phyloP scores from a whole-genome alignment of 1,140 invertebrate genomes.

The Euglossa dilemma region DNA sequence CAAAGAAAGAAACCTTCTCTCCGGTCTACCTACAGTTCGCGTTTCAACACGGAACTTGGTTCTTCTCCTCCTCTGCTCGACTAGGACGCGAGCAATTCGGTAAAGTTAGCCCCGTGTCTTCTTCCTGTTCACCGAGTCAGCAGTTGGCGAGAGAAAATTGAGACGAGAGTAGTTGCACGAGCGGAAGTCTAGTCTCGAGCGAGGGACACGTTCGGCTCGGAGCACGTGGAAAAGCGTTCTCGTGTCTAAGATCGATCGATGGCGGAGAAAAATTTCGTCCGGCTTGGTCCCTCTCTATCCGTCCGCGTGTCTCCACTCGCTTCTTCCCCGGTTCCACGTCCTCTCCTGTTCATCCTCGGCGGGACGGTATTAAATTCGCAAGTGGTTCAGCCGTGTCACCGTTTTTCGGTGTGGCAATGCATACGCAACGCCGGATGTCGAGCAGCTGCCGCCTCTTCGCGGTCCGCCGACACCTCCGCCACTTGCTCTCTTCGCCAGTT shows the following conservation, averaged over 20 bases:
- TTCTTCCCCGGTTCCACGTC: neutral
- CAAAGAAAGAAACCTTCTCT: neutral
- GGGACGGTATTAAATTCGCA: slow-evolving; percentile 63
- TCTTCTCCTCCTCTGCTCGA: neutral
- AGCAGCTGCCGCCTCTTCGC: neutral
- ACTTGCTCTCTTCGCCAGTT: neutral
- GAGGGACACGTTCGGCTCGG: neutral
- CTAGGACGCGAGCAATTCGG: neutral
- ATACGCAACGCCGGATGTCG: slow-evolving; percentile 50
- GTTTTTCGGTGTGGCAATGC: slow-evolving; percentile 56
- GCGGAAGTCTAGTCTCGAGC: neutral
- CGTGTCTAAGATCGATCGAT: neutral
- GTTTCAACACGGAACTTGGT: neutral
- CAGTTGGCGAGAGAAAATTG: slow-evolving; percentile 5
- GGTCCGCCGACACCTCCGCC: neutral
- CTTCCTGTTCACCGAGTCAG: neutral
- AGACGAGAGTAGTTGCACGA: neutral
- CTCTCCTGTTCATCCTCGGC: slow-evolving; percentile 54
- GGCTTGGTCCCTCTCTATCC: neutral
- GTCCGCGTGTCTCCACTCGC: slow-evolving; percentile 3
- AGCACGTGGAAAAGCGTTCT: neutral
- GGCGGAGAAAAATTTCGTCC: slow-evolving; percentile 1
- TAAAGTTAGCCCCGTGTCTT: neutral
- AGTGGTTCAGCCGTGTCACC: slow-evolving; percentile 38
- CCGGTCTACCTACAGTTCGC: too few relatives aligned